Conservation (phyloP, 2,888 invertebrate species). For the Dichetophora obliterata region DNA sequence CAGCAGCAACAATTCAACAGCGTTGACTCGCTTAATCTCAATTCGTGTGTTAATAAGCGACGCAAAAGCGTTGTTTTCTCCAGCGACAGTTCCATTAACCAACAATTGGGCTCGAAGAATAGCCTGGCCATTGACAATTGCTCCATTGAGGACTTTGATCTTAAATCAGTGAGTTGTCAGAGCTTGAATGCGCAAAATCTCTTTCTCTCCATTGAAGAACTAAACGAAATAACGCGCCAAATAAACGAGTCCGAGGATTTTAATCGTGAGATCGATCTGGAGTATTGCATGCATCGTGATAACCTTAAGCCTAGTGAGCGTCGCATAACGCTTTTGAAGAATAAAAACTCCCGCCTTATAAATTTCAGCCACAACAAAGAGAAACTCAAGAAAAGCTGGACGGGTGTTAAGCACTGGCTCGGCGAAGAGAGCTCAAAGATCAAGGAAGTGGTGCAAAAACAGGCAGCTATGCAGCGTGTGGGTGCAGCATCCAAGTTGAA, state of each 20-base stretch:
- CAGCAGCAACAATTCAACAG: constrained; percentile 61
- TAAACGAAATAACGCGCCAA: constrained; percentile 68
- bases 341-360: constrained; percentile 66
- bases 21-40: constrained; percentile 60
- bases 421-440: constrained; percentile 66
- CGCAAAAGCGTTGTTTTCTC: constrained; percentile 51
- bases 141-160: constrained; percentile 64
- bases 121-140: constrained; percentile 60
- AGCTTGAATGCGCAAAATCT: constrained; percentile 66
- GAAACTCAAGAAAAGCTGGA: constrained; percentile 68
- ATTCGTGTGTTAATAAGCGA: constrained; percentile 46
- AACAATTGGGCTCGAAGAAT: constrained; percentile 57
- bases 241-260: constrained; percentile 69
- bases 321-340: constrained; percentile 67
- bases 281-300: constrained; percentile 69
- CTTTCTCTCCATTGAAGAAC: constrained; percentile 69
- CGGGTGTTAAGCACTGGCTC: constrained; percentile 68
- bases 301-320: constrained; percentile 67
- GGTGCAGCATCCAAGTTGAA: constrained; percentile 57
- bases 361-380: constrained; percentile 67
- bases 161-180: constrained; percentile 69
- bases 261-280: constrained; percentile 65
- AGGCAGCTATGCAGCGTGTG: constrained; percentile 65
- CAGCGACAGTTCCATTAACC: constrained; percentile 53
- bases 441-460: constrained; percentile 67